Evolutionary conservation across 2,797 vertebrate genomes (phyloP).

Genomic region (Petrocephalus sullivani): DNA sequence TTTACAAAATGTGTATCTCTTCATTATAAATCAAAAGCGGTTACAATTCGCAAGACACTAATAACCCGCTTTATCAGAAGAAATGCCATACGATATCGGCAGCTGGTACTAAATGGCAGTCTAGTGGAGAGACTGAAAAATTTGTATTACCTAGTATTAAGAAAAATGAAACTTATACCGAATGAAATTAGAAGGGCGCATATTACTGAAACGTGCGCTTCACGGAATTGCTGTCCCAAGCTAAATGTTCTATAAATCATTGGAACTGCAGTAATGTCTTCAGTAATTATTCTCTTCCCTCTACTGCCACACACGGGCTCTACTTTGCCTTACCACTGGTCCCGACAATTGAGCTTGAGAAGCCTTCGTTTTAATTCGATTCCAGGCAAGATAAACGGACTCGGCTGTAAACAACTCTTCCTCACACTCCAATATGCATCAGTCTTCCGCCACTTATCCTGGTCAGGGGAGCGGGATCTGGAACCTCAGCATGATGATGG

Average conservation of each 20-base stretch:
- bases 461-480: neutral
- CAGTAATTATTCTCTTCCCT: neutral
- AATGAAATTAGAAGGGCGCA: neutral
- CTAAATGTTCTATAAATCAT: neutral
- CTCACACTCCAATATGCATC: neutral
- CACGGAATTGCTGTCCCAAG: neutral
- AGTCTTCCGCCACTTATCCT: neutral
- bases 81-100: neutral
- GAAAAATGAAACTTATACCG: neutral
- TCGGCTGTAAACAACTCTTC: neutral
- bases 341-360: neutral
- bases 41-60: neutral
- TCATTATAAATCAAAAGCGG: neutral
- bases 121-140: neutral
- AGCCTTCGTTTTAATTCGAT: neutral
- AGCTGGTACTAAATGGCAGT: neutral
- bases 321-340: neutral
- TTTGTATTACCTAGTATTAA: neutral
- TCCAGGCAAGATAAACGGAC: neutral
- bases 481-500: neutral
- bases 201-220: neutral
- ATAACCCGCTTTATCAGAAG: neutral
- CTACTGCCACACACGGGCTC: neutral
- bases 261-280: neutral
- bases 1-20: neutral